Evolutionary conservation across 2,797 vertebrate species (phyloP).

Genomic region (Sebastes diaconus): DNA sequence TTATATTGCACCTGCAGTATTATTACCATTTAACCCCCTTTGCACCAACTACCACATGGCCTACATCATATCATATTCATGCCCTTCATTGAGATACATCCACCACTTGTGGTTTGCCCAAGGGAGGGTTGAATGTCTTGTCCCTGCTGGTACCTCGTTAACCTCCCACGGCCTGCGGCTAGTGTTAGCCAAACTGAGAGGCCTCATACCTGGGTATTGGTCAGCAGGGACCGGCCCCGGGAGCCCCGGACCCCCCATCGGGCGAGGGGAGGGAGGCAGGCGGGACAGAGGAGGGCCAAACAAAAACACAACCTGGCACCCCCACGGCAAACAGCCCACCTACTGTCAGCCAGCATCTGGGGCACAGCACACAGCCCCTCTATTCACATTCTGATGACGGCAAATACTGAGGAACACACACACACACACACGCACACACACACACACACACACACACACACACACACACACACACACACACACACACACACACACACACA

Average conservation of each 20-base stretch:
- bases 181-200: slow-evolving; percentile 73
- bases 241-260: slow-evolving; percentile 60
- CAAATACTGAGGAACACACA: slow-evolving; percentile 57
- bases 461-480: background rate
- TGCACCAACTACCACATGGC: background rate
- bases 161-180: slow-evolving; percentile 73
- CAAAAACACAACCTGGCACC: slow-evolving; percentile 81
- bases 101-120: slow-evolving; percentile 61
- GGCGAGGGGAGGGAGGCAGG: slow-evolving; percentile 68
- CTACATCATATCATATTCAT: slow-evolving; percentile 39
- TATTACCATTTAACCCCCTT: background rate
- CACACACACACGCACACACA: background rate
- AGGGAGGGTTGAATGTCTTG: slow-evolving; percentile 71
- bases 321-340: slow-evolving; percentile 79
- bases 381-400: slow-evolving; percentile 72
- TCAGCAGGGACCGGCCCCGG: slow-evolving; percentile 73
- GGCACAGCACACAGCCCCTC: slow-evolving; percentile 60
- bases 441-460: background rate
- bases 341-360: slow-evolving; percentile 76
- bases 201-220: slow-evolving; percentile 78
- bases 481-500: background rate
- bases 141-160: slow-evolving; percentile 82
- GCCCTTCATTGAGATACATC: slow-evolving; percentile 53
- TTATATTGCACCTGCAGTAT: background rate
- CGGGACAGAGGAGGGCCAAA: slow-evolving; percentile 76